phyloP scores from a whole-genome alignment of 2,888 invertebrate genomes.

The Dicyrtomina minuta region DNA sequence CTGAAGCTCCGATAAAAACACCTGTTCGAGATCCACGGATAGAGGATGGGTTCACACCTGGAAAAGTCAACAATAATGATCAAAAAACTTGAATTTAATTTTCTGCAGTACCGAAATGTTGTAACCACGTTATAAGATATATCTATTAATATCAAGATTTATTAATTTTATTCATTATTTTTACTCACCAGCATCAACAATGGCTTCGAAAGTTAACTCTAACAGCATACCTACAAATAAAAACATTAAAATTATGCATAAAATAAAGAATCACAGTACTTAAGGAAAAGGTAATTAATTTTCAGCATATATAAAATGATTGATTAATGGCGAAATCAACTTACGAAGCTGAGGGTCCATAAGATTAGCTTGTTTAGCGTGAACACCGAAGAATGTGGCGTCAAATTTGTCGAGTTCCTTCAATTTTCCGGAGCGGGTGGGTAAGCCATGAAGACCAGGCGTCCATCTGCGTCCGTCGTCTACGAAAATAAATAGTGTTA shows the following conservation, averaged over 20 bases:
- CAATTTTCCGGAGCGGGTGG: conserved; percentile 76
- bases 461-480: conserved; percentile 53
- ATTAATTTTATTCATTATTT: too few species aligned
- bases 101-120: too few species aligned
- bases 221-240: conserved; percentile 68
- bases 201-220: conserved; percentile 88
- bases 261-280: too few species aligned
- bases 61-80: neutral
- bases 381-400: conserved; percentile 79
- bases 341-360: conserved; percentile 83
- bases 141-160: too few species aligned
- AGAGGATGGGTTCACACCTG: conserved; percentile 73
- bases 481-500: conserved; percentile 38
- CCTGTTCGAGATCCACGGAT: conserved; percentile 73
- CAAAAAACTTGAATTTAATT: conserved; percentile 20
- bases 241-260: conserved; percentile 6
- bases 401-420: conserved; percentile 80
- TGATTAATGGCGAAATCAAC: neutral
- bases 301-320: neutral
- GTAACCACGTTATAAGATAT: too few species aligned
- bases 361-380: conserved; percentile 81
- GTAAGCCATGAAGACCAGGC: conserved; percentile 59
- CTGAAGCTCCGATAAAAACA: conserved; percentile 46
- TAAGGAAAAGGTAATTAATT: neutral
- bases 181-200: conserved; percentile 76